Conservation (phyloP, 2,113 vertebrate species). For the Gymnarchus niloticus region DNA sequence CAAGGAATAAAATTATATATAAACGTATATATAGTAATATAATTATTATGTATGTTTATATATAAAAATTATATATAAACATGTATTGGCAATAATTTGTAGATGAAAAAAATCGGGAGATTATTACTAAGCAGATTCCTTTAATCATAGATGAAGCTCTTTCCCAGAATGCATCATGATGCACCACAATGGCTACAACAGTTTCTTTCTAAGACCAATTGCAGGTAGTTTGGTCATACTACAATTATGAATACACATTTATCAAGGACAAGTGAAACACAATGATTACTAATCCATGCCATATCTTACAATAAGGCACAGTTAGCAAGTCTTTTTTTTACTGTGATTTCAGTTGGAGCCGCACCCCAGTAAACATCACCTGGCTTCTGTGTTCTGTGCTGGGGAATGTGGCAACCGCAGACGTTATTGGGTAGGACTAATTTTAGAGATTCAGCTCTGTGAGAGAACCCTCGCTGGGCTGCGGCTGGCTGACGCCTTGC, state of each 20-base stretch:
- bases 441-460: neutral
- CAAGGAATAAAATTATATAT: too few species aligned
- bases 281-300: neutral
- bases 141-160: neutral
- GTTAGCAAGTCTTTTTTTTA: neutral
- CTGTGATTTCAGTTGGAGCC: neutral
- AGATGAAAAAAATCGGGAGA: neutral
- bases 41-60: too few species aligned
- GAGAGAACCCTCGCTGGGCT: constrained; percentile 7
- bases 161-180: neutral
- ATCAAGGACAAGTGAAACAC: neutral
- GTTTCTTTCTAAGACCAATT: neutral
- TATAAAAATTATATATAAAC: neutral
- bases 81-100: neutral
- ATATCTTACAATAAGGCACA: neutral
- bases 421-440: neutral
- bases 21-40: too few species aligned
- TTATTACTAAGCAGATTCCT: neutral
- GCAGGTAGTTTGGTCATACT: neutral
- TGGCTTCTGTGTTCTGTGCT: neutral
- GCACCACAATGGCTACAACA: neutral
- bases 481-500: neutral
- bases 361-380: constrained; percentile 6
- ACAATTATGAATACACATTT: neutral
- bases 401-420: neutral